These are phyloP conservation scores for Gymnorhina tibicen DNA, from an alignment of 2,113 vertebrate species.

Conservation along the genomic window DNA sequence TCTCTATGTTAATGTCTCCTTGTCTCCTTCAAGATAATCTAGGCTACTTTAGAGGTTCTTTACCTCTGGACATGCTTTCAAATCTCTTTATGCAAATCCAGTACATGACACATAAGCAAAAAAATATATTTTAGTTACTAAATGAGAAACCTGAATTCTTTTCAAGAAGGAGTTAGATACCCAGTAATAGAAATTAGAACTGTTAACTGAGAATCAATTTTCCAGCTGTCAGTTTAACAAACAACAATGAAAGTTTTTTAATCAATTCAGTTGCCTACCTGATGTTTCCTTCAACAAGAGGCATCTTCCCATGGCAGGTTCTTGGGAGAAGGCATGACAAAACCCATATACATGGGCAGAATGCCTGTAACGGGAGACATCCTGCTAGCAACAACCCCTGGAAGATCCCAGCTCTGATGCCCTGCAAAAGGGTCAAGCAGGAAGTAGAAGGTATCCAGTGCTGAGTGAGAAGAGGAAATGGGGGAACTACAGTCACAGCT, in stretches of 20 bases:
- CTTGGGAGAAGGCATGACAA: background rate
- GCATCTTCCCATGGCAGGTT: background rate
- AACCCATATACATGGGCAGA: background rate
- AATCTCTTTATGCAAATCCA: constrained; percentile 52
- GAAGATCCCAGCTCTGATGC: background rate
- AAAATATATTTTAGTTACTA: constrained; percentile 22
- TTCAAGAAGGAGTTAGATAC: background rate
- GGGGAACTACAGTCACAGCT: background rate
- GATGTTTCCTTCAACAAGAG: background rate
- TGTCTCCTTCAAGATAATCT: background rate
- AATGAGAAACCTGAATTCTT: background rate
- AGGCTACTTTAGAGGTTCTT: constrained; percentile 1
- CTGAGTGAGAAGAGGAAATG: background rate
- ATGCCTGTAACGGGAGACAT: background rate
- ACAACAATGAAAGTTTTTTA: background rate
- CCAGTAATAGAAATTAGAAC: background rate
- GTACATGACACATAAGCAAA: background rate
- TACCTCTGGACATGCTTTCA: constrained; percentile 30
- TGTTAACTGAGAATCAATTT: constrained; percentile 3
- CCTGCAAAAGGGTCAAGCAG: background rate
- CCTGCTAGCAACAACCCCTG: background rate
- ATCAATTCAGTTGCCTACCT: background rate
- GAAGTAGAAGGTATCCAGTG: background rate
- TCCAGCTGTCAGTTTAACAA: background rate
- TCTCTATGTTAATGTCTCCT: constrained; percentile 10